phyloP scores from a whole-genome alignment of 2,888 invertebrate genomes.

The Bugula neritina region DNA sequence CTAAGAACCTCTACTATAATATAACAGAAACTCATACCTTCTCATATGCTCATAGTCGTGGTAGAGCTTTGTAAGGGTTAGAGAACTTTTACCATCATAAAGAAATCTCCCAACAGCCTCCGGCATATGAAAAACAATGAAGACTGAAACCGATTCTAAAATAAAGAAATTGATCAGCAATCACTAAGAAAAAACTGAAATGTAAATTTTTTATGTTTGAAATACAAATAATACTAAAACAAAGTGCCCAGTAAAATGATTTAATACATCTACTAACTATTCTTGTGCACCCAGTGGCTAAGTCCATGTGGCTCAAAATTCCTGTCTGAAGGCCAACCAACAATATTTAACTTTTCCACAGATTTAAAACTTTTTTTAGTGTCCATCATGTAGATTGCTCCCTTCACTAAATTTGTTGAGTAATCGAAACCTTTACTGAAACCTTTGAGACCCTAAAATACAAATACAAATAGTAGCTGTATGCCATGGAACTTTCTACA shows the following conservation, averaged over 20 bases:
- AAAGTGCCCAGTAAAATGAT: too few species aligned
- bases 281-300: background rate
- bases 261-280: constrained; percentile 24
- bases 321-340: background rate
- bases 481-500: too few species aligned
- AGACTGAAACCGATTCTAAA: background rate
- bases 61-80: constrained; percentile 2
- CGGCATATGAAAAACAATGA: constrained; percentile 2
- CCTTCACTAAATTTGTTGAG: background rate
- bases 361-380: background rate
- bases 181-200: too few species aligned
- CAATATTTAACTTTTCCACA: background rate
- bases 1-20: too few species aligned
- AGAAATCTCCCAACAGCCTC: constrained; percentile 1
- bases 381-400: constrained; percentile 6
- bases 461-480: too few species aligned
- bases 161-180: too few species aligned
- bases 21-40: background rate
- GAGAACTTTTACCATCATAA: background rate
- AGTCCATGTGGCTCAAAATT: constrained; percentile 16
- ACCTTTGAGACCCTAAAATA: background rate
- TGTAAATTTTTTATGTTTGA: too few species aligned
- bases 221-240: too few species aligned
- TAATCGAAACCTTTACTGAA: background rate
- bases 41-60: background rate